Conservation (phyloP, 2,888 invertebrate species). For the Ferrisia virgata region DNA sequence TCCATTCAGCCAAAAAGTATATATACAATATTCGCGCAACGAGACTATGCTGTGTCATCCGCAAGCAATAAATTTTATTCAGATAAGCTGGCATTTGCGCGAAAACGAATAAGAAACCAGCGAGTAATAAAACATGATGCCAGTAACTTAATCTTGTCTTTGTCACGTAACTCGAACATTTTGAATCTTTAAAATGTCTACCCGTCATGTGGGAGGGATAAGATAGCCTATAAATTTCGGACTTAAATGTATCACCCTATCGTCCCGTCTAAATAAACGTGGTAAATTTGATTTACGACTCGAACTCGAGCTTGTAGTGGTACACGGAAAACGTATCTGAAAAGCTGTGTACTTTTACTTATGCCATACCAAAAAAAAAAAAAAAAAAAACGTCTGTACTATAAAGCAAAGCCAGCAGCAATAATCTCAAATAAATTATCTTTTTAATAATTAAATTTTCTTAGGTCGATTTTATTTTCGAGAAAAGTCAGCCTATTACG, state of each 20-base stretch:
- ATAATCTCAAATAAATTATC: conserved; percentile 24
- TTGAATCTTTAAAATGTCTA: conserved; percentile 41
- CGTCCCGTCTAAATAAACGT: not conserved
- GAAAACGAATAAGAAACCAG: conserved; percentile 19
- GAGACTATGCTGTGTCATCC: not conserved
- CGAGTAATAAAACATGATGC: conserved; percentile 35
- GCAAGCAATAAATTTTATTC: conserved; percentile 2
- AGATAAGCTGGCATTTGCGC: conserved; percentile 21
- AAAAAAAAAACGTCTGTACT: not conserved
- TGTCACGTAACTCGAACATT: conserved; percentile 40
- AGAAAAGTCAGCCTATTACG: too few species aligned
- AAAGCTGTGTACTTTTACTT: not conserved
- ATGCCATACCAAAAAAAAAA: too few species aligned
- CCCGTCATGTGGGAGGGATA: conserved; percentile 4
- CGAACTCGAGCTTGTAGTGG: not conserved
- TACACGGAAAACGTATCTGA: not conserved
- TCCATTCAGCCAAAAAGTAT: not conserved
- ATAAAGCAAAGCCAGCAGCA: too few species aligned
- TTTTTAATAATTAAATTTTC: conserved; percentile 24
- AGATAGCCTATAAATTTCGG: conserved; percentile 31
- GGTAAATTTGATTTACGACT: conserved; percentile 16
- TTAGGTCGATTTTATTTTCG: too few species aligned
- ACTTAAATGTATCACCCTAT: conserved; percentile 6
- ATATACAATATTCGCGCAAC: not conserved
- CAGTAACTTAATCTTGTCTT: conserved; percentile 36